Evolutionary conservation across 2,797 vertebrate species (phyloP), one percentile per base, ranked within the genome.

Genomic region (Lacerta agilis): DNA sequence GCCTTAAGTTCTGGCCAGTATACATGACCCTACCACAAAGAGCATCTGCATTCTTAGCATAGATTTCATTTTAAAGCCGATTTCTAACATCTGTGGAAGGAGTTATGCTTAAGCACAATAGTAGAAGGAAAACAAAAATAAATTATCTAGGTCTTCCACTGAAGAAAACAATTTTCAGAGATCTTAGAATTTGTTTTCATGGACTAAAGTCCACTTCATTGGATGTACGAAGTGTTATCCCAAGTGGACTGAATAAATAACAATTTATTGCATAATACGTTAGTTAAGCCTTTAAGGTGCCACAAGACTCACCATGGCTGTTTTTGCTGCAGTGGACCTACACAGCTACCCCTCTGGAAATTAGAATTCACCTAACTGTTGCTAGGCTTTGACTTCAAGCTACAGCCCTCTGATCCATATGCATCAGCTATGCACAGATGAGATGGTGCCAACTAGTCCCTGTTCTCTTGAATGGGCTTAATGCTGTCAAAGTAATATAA

Each of bases 401-500:
- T 3, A 69, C 49, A 55, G 5, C 29, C 79, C 72, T 82, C 17
- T 49, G 38, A 6, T 78, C 58, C 17, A 13, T 17, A 64, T 4
- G 36, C 79, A 33, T 23, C 78, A 78, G 5, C 9, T 89, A 69
- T 10, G 36, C 49, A 1, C 29, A 81, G 33, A 2, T 77, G 79
- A 43, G 27, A 79, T 55, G 2, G 45, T 79, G 58, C 58, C 15
- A 87, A 69, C 49, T 55, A 55, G 4, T 43, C 18, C 0, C 71
- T 83, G 23, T 76, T 86, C 33, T 71, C 33, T 88, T 81, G 71
- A 85, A 61, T 45, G 33, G 8, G 17, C 18, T 83, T 86, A 87
- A 41, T 18, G 18, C 36, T 43, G 49, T 79, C 87, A 86, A 33
- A 71, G 64, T 78, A 55, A 86, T 9, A 25, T 84, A 87, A 89